Percentiles rank a stretch among this genome's conserved stretches.
Evolutionary conservation across 1,140 invertebrate species (phyloP).

Genomic region (Magallana gigas): DNA sequence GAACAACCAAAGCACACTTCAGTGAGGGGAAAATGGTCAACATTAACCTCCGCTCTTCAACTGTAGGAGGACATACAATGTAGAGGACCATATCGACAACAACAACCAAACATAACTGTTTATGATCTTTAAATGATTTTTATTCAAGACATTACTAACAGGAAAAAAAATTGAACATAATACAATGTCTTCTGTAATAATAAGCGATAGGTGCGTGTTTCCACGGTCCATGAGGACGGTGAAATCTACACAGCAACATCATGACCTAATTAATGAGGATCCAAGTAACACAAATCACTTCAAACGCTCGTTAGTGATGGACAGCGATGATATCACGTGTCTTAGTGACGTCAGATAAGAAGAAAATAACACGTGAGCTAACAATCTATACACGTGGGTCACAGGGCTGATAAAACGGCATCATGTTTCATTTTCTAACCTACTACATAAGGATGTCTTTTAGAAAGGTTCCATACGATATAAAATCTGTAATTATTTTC

Average conservation of each 20-base stretch:
- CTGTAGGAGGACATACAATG: no score
- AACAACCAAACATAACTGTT: not conserved
- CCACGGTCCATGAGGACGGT: not conserved
- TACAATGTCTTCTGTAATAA: slow-evolving; percentile 22
- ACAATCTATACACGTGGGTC: no score
- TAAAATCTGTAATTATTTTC: no score
- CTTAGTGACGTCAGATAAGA: not conserved
- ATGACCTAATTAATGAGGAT: not conserved
- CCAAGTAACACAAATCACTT: not conserved
- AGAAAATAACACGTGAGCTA: no score
- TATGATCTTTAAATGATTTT: slow-evolving; percentile 26
- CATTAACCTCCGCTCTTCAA: no score
- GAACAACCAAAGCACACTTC: no score
- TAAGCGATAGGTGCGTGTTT: not conserved
- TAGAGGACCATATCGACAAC: no score
- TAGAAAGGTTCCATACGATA: no score
- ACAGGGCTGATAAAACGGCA: no score
- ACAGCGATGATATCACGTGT: not conserved
- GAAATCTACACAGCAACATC: slow-evolving; percentile 18
- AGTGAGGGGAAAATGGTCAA: no score
- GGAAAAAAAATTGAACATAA: not conserved
- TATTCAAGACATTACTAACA: slow-evolving; percentile 24
- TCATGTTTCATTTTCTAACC: no score
- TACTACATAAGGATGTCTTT: no score
- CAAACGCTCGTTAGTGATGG: not conserved